Base-by-base conservation (phyloP, 2,888 invertebrate genomes). In the Allophyes oxyacanthae region DNA sequence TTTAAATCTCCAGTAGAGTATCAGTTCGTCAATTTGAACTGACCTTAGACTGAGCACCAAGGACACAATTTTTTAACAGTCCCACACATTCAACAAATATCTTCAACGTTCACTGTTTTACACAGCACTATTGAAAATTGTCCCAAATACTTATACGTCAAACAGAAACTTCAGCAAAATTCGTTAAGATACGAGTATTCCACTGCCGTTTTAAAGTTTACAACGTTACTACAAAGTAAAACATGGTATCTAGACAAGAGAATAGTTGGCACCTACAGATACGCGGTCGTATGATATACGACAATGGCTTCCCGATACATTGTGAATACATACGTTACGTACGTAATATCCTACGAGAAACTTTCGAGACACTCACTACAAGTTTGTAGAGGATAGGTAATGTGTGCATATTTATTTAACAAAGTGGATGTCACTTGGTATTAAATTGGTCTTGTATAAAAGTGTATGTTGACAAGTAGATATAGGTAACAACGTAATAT, bases 281-380 rank as follows among this genome's bases (percentile, higher is more conserved):
- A 79, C 64, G 54, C 49, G 62, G 72, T 64, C 66, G 55, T 43
- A 71, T 84, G 82, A 81, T 77, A 84, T 82, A 88, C 80, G 77
- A 77, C 77, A 86, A 89, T 87, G 83, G 86, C 83, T 88, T 89
- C 84, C 86, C 88, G 82, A 90, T 90, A 87, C 85, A 79, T 83
- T 82, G 84, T 81, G 84, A 82, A 83, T 82, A 76, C 74, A 64
- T 66, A 70, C 64, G 64, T 71, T 70, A 64, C 59, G 61, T 73
- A 64, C 69, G 72, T 77, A 73, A 81, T 81, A 79, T 79, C 75
- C 70, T 78, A 72, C 57, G 74, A 72, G 75, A 78, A 84, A 83
- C 79, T 86, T 84, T 79, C 75, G 74, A 84, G 83, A 83, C 84
- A 79, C 75, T 71, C 72, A 72, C 72, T 64, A 57, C 52, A 40